These are phyloP conservation scores for Musca vetustissima DNA, from an alignment of 1,140 invertebrate species.

Conservation along the genomic window DNA sequence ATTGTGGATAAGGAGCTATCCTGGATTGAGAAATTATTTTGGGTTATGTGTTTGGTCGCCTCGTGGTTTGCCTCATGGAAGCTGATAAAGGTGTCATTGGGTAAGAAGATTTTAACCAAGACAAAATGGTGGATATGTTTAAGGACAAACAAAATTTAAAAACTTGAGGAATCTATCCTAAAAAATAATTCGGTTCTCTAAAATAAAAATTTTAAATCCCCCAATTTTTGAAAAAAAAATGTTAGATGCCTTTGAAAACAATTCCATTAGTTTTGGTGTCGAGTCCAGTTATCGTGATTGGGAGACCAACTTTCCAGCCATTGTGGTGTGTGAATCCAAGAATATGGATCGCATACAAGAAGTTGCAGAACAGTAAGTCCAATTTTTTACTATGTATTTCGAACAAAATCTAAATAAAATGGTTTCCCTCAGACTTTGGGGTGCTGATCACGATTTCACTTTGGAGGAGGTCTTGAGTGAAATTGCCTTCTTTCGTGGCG, in stretches of 20 bases:
- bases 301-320: conserved; percentile 68
- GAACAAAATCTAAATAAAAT: conserved; percentile 1
- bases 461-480: conserved; percentile 70
- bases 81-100: conserved; percentile 63
- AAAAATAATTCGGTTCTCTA: no score
- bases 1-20: conserved; percentile 59
- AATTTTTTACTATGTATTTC: not conserved
- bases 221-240: no score
- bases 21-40: conserved; percentile 64
- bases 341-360: conserved; percentile 63
- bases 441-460: conserved; percentile 66
- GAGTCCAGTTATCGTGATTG: conserved; percentile 72
- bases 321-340: conserved; percentile 67
- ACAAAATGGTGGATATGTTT: no score
- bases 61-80: conserved; percentile 65
- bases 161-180: no score
- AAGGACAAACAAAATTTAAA: no score
- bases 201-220: no score
- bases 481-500: conserved; percentile 66
- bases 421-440: conserved; percentile 59
- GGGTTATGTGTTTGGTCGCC: conserved; percentile 62
- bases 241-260: conserved; percentile 53
- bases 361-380: conserved; percentile 61
- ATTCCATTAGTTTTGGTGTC: conserved; percentile 69
- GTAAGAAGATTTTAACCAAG: conserved; percentile 32